Evolutionary conservation across 2,797 vertebrate species (phyloP).

Genomic region (Alectoris magna): DNA sequence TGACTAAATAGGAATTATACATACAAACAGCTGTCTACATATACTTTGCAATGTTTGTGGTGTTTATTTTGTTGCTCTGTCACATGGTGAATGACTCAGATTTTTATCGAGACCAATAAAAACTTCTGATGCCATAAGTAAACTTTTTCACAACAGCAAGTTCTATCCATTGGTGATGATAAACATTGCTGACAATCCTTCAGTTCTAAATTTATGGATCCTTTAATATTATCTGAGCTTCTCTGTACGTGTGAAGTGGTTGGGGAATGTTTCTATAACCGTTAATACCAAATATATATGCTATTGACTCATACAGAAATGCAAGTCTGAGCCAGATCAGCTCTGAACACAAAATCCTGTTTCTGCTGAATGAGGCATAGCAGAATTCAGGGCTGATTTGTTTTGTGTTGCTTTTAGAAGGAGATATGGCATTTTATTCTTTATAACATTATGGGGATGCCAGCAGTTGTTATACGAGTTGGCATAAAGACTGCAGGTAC

Average conservation of each 20-base stretch:
- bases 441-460: neutral
- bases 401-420: neutral
- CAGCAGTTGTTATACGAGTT: neutral
- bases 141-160: neutral
- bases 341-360: neutral
- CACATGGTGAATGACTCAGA: neutral
- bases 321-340: neutral
- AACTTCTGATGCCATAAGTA: neutral
- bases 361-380: neutral
- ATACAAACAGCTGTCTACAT: neutral
- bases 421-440: neutral
- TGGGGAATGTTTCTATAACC: neutral
- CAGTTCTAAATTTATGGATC: neutral
- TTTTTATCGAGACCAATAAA: neutral
- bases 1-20: neutral
- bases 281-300: neutral
- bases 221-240: neutral
- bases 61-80: neutral
- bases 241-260: neutral
- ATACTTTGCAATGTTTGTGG: neutral
- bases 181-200: neutral
- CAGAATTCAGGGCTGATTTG: neutral
- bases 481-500: slow-evolving; percentile 7
- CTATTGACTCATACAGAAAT: neutral
- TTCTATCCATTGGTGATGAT: neutral